Evolutionary conservation across 2,113 vertebrate species (phyloP), one percentile per base, ranked within the genome.

Genomic region (Semicossyphus pulcher): DNA sequence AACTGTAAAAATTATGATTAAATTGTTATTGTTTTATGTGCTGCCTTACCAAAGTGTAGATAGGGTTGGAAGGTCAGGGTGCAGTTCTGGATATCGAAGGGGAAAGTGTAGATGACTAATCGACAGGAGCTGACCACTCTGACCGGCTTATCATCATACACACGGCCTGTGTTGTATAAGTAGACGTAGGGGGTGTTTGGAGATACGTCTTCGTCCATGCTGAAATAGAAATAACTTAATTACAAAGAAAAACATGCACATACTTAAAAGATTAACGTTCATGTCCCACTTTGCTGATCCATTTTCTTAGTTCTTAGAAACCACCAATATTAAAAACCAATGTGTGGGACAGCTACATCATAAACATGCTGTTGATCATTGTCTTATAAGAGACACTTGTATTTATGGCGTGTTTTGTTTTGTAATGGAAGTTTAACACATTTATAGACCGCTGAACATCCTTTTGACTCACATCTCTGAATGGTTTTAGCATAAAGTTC

Each of bases 1-100:
- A n/a, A n/a, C n/a, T n/a, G n/a, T n/a, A n/a, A n/a, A n/a, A n/a
- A n/a, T n/a, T n/a, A n/a, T n/a, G 2, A 18, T 18, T 41, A 18
- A 18, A 3, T 41, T 41, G 4, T 18, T 41, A 2, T 41, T 14
- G 3, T 39, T 4, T 15, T 21, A 25, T 20, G 5, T 15, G 3
- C 39, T 9, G 20, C 1, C 79, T 80, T 41, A 90, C 88, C 60
- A 29, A 32, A 62, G 53, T 87, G 78, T 4, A 87, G 10, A 48
- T 78, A 88, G 10, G 88, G 25, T 49, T 76, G 83, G 54, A 88
- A 84, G 2, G 83, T 86, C 47, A 90, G 48, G 0, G 78, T 20
- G 69, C 86, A 90, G 70, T 81, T 81, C 21, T 90, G 89, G 52
- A 84, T 11, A 41, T 88, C 89, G 10, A 90, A 90, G 3, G 89